These are phyloP conservation scores for Lagopus leucura DNA, from an alignment of 2,113 vertebrate species.

Conservation along the genomic window DNA sequence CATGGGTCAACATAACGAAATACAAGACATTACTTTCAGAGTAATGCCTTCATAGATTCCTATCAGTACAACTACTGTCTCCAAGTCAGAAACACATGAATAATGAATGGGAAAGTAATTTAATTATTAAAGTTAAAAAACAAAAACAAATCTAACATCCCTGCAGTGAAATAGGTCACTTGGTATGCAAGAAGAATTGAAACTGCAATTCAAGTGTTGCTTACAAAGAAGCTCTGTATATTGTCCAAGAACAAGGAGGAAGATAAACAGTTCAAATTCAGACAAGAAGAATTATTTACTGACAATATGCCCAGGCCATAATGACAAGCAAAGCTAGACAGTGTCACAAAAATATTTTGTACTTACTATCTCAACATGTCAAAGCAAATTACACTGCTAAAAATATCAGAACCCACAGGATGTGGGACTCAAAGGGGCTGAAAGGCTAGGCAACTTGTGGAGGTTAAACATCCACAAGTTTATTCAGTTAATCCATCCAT, in stretches of 20 bases:
- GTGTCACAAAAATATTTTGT: neutral
- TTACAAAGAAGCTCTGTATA: constrained; percentile 51
- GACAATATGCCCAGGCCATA: neutral
- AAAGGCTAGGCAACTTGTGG: neutral
- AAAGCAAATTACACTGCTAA: neutral
- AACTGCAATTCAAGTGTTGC: constrained; percentile 33
- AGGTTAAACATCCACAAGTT: neutral
- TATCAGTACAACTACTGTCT: constrained; percentile 36
- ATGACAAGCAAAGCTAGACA: neutral
- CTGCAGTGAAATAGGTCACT: constrained; percentile 64
- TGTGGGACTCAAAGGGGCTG: neutral
- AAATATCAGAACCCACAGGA: neutral
- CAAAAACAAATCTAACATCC: neutral
- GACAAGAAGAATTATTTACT: constrained; percentile 7
- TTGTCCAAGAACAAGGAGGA: constrained; percentile 3
- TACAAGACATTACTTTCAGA: neutral
- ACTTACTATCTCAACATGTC: neutral
- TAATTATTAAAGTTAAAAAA: constrained; percentile 68
- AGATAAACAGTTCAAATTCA: neutral
- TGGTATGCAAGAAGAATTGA: constrained; percentile 44
- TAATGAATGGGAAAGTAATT: constrained; percentile 57
- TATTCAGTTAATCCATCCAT: too few relatives aligned
- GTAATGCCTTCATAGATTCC: neutral
- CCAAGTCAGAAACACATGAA: constrained; percentile 58
- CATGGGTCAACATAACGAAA: neutral